These are phyloP conservation scores for Squalus acanthias DNA, from an alignment of 2,797 vertebrate genomes.

Conservation along the genomic window DNA sequence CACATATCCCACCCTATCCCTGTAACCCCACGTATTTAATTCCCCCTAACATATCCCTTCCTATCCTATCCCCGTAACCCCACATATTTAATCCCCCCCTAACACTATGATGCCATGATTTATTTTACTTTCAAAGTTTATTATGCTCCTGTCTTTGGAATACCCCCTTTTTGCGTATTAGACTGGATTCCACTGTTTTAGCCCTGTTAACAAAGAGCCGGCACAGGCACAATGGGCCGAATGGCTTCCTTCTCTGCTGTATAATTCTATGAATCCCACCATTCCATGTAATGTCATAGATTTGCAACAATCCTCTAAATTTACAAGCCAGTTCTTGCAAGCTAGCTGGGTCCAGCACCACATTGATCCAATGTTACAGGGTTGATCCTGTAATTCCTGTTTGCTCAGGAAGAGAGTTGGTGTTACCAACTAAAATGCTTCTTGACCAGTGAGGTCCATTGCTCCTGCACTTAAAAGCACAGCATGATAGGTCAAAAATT, in stretches of 20 bases:
- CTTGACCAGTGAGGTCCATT: neutral
- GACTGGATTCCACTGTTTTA: too few relatives aligned
- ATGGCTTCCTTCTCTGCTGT: too few relatives aligned
- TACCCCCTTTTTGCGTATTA: too few relatives aligned
- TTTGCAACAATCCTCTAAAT: neutral
- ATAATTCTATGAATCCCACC: neutral
- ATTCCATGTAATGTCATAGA: neutral
- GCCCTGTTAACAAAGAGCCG: too few relatives aligned
- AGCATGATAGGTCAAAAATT: neutral
- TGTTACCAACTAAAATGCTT: neutral
- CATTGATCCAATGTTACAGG: neutral
- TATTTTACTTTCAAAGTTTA: neutral
- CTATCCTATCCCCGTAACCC: too few relatives aligned
- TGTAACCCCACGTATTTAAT: too few relatives aligned
- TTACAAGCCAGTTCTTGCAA: too few relatives aligned
- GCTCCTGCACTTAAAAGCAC: neutral
- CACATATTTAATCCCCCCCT: too few relatives aligned
- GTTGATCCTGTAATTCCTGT: neutral
- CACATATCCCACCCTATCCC: too few relatives aligned
- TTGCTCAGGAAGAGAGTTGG: neutral
- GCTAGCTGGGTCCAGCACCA: neutral
- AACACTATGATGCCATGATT: neutral
- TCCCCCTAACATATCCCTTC: too few relatives aligned
- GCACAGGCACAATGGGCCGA: too few relatives aligned
- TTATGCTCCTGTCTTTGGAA: neutral